phyloP scores from a whole-genome alignment of 2,113 vertebrate genomes.

The Leptosomus discolor region DNA sequence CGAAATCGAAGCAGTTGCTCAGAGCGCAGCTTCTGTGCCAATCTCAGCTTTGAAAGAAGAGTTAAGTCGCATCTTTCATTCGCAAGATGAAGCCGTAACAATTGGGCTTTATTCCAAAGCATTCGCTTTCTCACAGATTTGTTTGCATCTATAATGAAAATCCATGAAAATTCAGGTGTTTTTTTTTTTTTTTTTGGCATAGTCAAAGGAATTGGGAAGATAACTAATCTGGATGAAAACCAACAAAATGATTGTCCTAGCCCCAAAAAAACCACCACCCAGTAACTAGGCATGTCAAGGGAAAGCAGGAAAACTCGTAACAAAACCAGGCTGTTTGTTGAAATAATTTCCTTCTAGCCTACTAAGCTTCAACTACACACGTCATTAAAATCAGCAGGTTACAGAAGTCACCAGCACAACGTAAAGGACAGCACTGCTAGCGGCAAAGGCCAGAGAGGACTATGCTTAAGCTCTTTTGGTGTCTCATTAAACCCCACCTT shows the following conservation, averaged over 20 bases:
- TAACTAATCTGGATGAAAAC: neutral
- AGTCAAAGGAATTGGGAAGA: neutral
- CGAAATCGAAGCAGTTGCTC: neutral
- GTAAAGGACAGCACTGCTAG: neutral
- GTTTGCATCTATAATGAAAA: neutral
- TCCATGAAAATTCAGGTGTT: neutral
- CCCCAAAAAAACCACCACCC: accelerated
- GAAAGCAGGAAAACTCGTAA: neutral
- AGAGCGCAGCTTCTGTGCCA: neutral
- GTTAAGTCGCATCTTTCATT: neutral
- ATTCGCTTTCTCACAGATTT: neutral
- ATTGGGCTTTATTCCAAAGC: neutral
- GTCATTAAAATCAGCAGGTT: neutral
- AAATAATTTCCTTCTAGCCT: neutral
- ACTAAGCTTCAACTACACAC: neutral
- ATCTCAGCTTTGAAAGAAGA: neutral
- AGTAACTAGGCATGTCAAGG: neutral
- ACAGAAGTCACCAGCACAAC: neutral
- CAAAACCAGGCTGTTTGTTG: neutral
- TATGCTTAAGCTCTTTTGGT: neutral
- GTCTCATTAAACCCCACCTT: neutral
- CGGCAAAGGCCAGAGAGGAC: neutral
- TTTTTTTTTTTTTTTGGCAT: neutral
- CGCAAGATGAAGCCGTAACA: neutral
- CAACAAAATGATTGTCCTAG: neutral